Evolutionary conservation across 2,113 vertebrate species (phyloP), one percentile per base, ranked within the genome.

Genomic region (Dinomys branickii): DNA sequence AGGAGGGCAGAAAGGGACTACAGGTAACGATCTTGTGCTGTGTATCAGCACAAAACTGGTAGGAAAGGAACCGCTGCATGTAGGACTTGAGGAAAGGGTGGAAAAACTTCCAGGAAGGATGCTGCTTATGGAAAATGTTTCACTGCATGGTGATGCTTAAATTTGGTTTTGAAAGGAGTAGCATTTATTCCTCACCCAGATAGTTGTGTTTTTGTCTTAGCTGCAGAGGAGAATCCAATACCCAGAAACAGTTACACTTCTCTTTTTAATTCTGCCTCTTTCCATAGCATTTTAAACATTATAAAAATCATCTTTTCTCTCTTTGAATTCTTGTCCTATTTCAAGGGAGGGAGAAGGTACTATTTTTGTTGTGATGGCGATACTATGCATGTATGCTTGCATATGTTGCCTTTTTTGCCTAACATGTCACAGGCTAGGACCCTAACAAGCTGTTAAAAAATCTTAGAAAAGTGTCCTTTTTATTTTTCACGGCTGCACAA

Each of bases 231-330:
- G 85, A 88, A 33, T n/a, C n/a, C 2, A 58, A 3, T 19, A 67
- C 4, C 12, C 35, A 77, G 24, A 63, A 28, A 67, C 58, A 88
- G 0, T 56, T 44, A 56, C 84, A 63, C 16, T 54, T 83, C 17
- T 19, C 17, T 83, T 95, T 88, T 91, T 61, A 63, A 84, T 84
- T 88, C 30, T 87, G 75, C 10, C 67, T 85, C n/a, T 77, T 78
- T 75, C 56, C 24, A 0, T 50, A 54, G 38, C 7, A 82, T 89
- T 93, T 90, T 52, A 95, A 86, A 44, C 10, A 17, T 87, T 50
- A 44, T 30, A 52, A 69, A 54, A 35, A 41, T 24, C 17, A 9
- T 69, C 33, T 50, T 93, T 96, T 75, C 58, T 86, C 22, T 65
- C 41, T 90, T 35, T 38, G 30, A 84, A 78, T 78, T 50, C 26